Base-by-base conservation (phyloP, 2,888 invertebrate species). In the Xylota segnis region DNA sequence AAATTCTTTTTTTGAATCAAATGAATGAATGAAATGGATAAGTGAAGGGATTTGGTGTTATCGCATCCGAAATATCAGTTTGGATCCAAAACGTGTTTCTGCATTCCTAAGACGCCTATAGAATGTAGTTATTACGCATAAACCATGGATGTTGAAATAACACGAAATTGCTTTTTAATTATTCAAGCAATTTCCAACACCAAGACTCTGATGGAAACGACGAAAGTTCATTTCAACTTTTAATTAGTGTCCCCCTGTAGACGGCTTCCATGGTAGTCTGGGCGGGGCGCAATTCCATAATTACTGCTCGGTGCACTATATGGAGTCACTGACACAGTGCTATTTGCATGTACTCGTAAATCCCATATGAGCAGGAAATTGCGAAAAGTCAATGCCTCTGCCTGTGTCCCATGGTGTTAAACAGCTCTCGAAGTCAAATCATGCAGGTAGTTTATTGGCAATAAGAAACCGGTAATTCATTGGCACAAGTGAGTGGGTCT, bases 301-400 rank as follows among this genome's bases (percentile, higher is more conserved):
- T 71, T 45, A 47, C 37, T 56, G n/a, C 27, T 14, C 54, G 5
- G 29, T 61, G 29, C 45, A 50, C 14, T 43, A 14, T 43, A 52
- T 59, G 16, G 27, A 58, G 45, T 70, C 14, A 54, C 40, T 68
- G 43, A 43, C 58, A 45, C 70, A 23, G 18, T 10, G 65, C 40
- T 58, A 23, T 40, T 78, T 71, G 56, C 58, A 66, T 59, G 40
- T 32, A 34, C 34, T 43, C 32, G 29, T 68, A 12, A 23, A 50
- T 23, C 59, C 47, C 16, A 45, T 43, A 32, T 54, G 52, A 47
- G 43, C 70, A 72, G 70, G 71, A 79, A 65, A 72, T 72, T 79
- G 58, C 40, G 50, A 59, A 76, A 76, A 76, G 50, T 47, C 68
- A 76, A 66, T 68, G 59, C 50, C 68, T 68, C 58, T 16, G 70